Evolutionary conservation across 1,140 invertebrate genomes (phyloP).

Genomic region (Eurytemora carolleeae): DNA sequence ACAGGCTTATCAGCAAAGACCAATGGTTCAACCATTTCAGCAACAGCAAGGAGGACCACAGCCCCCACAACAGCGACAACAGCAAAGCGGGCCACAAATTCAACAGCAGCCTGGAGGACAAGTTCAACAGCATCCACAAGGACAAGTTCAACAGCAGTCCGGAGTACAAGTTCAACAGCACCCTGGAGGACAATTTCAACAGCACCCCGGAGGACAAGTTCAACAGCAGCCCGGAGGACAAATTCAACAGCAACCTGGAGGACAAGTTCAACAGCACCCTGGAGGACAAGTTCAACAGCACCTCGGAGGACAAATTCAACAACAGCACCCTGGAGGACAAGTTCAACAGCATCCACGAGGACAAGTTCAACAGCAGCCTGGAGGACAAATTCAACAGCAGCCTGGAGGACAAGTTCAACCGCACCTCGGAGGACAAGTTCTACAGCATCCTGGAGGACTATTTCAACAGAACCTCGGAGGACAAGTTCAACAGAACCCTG

Average conservation of each 20-base stretch:
- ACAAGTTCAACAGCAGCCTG: constrained; percentile 12
- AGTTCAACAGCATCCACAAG: too few relatives aligned
- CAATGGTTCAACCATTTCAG: constrained; percentile 6
- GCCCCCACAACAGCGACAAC: constrained; percentile 17
- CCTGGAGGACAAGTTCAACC: constrained; percentile 9
- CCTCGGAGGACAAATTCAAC: too few relatives aligned
- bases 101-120: too few relatives aligned
- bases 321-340: too few relatives aligned
- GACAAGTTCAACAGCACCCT: too few relatives aligned
- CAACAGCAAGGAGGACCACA: constrained; percentile 9
- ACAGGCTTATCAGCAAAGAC: too few relatives aligned
- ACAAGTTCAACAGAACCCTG: constrained; percentile 14
- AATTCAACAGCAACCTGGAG: too few relatives aligned
- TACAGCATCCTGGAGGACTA: constrained; percentile 11
- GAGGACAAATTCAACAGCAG: constrained; percentile 14
- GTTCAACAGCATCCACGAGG: constrained; percentile 11
- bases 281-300: too few relatives aligned
- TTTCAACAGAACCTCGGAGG: constrained; percentile 12
- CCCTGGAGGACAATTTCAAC: too few relatives aligned
- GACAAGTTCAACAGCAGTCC: constrained; percentile 11
- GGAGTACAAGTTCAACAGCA: too few relatives aligned
- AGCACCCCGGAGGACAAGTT: too few relatives aligned
- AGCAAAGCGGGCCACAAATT: constrained; percentile 12
- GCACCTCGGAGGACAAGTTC: background rate
- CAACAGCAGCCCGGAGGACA: too few relatives aligned